Evolutionary conservation across 2,888 invertebrate species (phyloP), one percentile per base, ranked within the genome.

Genomic region (Agrotis puta): DNA sequence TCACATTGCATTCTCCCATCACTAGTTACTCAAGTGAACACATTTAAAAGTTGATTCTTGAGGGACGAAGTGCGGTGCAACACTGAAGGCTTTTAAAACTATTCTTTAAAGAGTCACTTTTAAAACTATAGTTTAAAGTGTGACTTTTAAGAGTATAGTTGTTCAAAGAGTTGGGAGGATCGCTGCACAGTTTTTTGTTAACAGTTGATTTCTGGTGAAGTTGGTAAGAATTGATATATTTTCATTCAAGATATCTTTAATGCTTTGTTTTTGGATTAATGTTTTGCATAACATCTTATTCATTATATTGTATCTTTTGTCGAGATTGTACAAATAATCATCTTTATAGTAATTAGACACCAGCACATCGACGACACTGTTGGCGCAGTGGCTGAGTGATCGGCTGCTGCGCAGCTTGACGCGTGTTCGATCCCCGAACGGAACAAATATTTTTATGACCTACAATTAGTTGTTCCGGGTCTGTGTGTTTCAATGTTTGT

Each of bases 71-170:
- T 50, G 64, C 64, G 72, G 56, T 45, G 61, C 53, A 50, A 45
- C 16, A 59, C 64, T 20, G 53, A 64, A 43, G 61, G 54, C 66
- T 77, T 71, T 63, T 45, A 63, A 20, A 80, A 76, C 72, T 65
- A 68, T 56, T 57, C 24, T 50, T n/a, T 61, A 64, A 53, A 79
- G 59, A 45, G 27, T 20, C 20, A 51, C 65, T 78, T 69, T 77
- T 65, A 56, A 53, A 79, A 79, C 75, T 50, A 59, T 53, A 59
- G 22, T 51, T 76, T 27, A 66, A 56, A 77, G 45, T 61, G 50
- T 27, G 47, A 63, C 59, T 67, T 76, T 67, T 61, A 54, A 56
- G 70, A 74, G 20, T 54, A 20, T 57, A 53, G 62, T 45, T 51
- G 58, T 61, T 45, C 11, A 54, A 51, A 68, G 33, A 74, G 39